Evolutionary conservation across 1,140 invertebrate genomes (phyloP), one percentile per base, ranked within the genome.

Genomic region (Antheraea mylitta): DNA sequence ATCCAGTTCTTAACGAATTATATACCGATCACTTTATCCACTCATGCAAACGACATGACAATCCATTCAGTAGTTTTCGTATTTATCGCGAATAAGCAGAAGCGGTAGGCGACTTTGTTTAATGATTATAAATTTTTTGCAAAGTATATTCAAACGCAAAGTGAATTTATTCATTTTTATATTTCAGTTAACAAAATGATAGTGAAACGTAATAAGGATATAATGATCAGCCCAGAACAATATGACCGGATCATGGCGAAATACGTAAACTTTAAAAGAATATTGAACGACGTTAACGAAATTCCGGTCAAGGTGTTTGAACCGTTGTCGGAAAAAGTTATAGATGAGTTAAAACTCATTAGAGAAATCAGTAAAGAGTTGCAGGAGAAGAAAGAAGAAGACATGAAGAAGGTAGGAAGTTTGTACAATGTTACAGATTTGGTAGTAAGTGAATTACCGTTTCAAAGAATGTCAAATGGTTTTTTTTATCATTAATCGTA

Each of bases 301-400:
- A 69, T 72, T 0, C 79, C 79, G 0, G 68, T 83, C 0, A 74
- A 19, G 4, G 79, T 88, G 0, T 90, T 80, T 71, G 75, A 80
- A 3, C 69, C 74, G 0, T 60, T 90, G 8, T 8, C 68, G 0
- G 0, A 68, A 30, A 77, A 77, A 22, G 65, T 72, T 0, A 0
- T 81, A 7, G 70, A 82, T 0, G 82, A 88, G 64, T 22, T 90
- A 53, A 13, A 70, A 0, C 70, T 88, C 4, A 86, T 85, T 30
- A 78, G 87, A 36, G 82, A 86, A 38, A 73, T 87, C 38, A 86
- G 83, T 59, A 69, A 62, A 16, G 71, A 77, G 0, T 53, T 90
- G 45, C 82, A 86, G 72, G 69, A 66, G 30, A 88, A 88, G 71
- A 87, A 86, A 53, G 75, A 84, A 0, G 82, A 88, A 0, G 83